Percentiles rank a stretch among this genome's conserved stretches.
Conservation (phyloP, 2,797 vertebrate genomes). For the Rhinophrynus dorsalis region DNA sequence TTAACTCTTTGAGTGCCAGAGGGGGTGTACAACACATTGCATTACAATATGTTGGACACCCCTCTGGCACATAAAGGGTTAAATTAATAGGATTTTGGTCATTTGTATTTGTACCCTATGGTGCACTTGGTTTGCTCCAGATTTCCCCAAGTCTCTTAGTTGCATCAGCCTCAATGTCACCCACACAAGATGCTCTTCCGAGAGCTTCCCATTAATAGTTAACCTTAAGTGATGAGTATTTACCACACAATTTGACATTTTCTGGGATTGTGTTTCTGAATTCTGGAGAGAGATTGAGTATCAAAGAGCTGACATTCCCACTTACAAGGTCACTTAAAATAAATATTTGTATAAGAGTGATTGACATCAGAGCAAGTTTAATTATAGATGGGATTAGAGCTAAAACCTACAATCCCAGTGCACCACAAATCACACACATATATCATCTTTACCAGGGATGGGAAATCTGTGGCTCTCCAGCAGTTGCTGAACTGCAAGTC, state of each 20-base stretch:
- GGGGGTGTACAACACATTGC: too few species aligned
- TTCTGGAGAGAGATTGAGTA: slow-evolving; percentile 4
- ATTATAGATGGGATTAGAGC: slow-evolving; percentile 19
- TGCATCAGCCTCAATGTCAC: too few species aligned
- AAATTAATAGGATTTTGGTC: too few species aligned
- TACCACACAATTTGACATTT: slow-evolving; percentile 24
- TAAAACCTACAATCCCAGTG: background rate
- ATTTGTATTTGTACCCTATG: too few species aligned
- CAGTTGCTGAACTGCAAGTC: too few species aligned
- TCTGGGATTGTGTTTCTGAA: slow-evolving; percentile 30
- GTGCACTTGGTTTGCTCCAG: too few species aligned
- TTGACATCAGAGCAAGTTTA: slow-evolving; percentile 2
- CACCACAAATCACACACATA: background rate
- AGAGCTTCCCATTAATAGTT: slow-evolving; percentile 23
- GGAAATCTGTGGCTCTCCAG: too few species aligned
- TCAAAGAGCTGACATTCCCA: slow-evolving; percentile 29
- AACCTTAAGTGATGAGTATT: background rate
- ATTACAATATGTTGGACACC: too few species aligned
- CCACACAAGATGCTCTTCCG: too few species aligned
- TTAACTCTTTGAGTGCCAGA: too few species aligned
- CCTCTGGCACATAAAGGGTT: too few species aligned
- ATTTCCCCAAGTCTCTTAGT: too few species aligned
- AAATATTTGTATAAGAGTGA: slow-evolving; percentile 16
- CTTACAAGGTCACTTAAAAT: slow-evolving; percentile 28
- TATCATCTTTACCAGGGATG: background rate